Percentiles rank a stretch among this genome's conserved stretches.
Conservation (phyloP, 2,113 vertebrate species). For the Scomber japonicus region DNA sequence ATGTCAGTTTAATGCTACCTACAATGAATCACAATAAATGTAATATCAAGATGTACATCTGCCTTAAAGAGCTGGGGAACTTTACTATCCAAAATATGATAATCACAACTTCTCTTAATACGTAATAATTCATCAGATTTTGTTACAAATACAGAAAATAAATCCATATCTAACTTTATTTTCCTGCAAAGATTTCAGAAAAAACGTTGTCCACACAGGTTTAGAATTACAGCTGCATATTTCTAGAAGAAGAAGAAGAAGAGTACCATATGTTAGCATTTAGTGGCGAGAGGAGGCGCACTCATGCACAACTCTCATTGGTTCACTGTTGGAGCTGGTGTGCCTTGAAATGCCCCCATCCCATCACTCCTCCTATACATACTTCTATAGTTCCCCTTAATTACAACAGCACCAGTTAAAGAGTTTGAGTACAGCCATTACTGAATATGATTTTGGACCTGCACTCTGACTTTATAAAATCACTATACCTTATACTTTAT, state of each 20-base stretch:
- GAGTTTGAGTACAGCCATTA: too few relatives aligned
- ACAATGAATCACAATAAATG: neutral
- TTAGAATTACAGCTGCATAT: conserved; percentile 40
- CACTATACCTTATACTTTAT: too few relatives aligned
- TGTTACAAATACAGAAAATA: neutral
- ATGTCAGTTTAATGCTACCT: neutral
- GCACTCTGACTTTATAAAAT: too few relatives aligned
- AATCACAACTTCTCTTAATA: neutral
- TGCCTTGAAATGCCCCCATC: conserved; percentile 25
- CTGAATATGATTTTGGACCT: too few relatives aligned
- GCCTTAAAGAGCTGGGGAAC: accelerated
- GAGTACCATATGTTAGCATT: conserved; percentile 74
- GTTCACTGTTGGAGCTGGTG: conserved; percentile 29
- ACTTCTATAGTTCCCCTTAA: neutral
- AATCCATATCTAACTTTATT: neutral
- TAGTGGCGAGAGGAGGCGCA: conserved; percentile 80
- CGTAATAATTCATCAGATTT: neutral
- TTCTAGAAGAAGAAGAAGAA: conserved; percentile 22
- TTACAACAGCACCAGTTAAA: neutral
- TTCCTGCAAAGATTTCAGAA: neutral
- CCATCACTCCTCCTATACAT: conserved; percentile 7
- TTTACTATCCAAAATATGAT: neutral
- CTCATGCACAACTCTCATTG: conserved; percentile 74
- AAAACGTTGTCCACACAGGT: neutral
- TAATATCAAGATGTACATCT: neutral